Conservation (phyloP, 2,113 vertebrate genomes). For the Actenoides hombroni region DNA sequence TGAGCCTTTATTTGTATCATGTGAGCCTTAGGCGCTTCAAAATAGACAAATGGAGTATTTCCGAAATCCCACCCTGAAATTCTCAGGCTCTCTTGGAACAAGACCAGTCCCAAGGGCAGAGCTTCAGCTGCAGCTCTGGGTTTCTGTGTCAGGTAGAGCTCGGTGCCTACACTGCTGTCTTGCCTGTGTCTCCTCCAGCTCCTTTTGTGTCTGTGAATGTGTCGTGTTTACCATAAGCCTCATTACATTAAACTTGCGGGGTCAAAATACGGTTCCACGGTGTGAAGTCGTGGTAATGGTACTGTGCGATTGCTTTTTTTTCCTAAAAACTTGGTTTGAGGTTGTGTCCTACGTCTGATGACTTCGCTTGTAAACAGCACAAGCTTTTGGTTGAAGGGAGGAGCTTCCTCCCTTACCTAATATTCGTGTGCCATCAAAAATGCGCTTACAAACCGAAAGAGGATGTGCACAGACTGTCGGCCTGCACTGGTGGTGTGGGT, state of each 20-base stretch:
- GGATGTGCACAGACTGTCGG: constrained; percentile 28
- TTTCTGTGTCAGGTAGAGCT: background rate
- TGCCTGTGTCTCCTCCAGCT: background rate
- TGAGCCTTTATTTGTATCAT: background rate
- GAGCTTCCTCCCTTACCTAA: constrained; percentile 1
- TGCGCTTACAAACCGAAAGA: background rate
- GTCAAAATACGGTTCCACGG: background rate
- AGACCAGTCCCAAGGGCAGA: background rate
- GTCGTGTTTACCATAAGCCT: background rate
- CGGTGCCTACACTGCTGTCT: background rate
- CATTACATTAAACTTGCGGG: background rate
- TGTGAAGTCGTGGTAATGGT: rapidly evolving
- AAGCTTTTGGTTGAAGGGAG: background rate
- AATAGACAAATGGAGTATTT: background rate
- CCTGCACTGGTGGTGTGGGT: constrained; percentile 34
- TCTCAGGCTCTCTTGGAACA: background rate
- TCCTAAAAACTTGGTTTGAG: background rate
- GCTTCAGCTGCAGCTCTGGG: background rate
- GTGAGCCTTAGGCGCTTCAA: background rate
- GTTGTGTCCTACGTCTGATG: background rate
- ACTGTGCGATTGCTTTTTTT: background rate
- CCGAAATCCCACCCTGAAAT: background rate
- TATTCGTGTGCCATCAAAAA: constrained; percentile 16
- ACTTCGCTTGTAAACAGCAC: background rate
- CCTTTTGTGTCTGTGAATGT: background rate